Evolutionary conservation across 35 echinoderm and acorn worm genomes (phyloP).

Genomic region (Anneissia japonica): DNA sequence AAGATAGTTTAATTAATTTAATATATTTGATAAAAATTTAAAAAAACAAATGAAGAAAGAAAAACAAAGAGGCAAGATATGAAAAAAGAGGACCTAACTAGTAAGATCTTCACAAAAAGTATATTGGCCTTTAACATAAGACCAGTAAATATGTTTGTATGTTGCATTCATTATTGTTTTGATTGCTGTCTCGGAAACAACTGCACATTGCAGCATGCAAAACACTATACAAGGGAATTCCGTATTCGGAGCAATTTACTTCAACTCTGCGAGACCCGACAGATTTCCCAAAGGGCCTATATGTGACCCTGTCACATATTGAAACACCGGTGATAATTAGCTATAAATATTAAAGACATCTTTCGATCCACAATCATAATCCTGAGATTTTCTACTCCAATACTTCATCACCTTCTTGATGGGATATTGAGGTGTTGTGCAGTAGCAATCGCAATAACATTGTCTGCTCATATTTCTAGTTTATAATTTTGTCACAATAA

Average conservation of each 20-base stretch:
- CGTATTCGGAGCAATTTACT: background rate
- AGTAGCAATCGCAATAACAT: background rate
- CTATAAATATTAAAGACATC: constrained; percentile 2
- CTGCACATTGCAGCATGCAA: background rate
- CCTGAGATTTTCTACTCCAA: background rate
- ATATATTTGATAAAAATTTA: too few relatives aligned
- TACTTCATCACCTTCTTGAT: background rate
- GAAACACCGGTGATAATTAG: background rate
- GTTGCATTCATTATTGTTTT: too few relatives aligned
- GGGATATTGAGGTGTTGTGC: background rate
- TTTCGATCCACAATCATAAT: background rate
- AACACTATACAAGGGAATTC: background rate
- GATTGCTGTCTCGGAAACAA: too few relatives aligned
- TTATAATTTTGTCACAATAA: background rate
- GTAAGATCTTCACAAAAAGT: too few relatives aligned
- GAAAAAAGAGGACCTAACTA: too few relatives aligned
- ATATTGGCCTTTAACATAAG: too few relatives aligned
- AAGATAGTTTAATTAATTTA: too few relatives aligned
- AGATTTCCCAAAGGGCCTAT: background rate
- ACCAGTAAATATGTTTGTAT: too few relatives aligned
- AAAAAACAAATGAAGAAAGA: too few relatives aligned
- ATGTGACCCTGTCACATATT: background rate
- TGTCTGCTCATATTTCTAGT: background rate
- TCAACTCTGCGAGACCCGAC: too few relatives aligned
- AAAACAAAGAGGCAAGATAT: too few relatives aligned